Percentiles rank a stretch among this genome's conserved stretches.
These are phyloP conservation scores for Apodemia zela DNA, from an alignment of 2,888 invertebrate species.

Conservation along the genomic window DNA sequence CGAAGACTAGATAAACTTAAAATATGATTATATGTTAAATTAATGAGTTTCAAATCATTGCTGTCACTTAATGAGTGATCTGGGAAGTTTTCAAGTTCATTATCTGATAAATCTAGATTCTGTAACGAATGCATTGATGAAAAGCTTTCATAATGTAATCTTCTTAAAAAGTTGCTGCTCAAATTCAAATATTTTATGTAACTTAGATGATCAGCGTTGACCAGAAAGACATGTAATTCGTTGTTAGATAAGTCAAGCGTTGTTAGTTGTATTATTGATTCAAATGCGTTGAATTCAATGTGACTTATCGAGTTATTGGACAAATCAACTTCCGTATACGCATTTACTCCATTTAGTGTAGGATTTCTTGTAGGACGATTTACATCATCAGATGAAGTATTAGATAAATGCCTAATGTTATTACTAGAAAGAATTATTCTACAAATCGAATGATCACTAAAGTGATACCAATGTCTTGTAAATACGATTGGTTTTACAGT, in stretches of 20 bases:
- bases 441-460: constrained; percentile 48
- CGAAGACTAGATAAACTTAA: constrained; percentile 44
- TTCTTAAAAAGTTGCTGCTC: constrained; percentile 51
- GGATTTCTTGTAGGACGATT: constrained; percentile 41
- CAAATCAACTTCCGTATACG: constrained; percentile 57
- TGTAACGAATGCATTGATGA: constrained; percentile 54
- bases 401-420: constrained; percentile 48
- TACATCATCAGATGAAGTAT: constrained; percentile 45
- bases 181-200: constrained; percentile 56
- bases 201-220: constrained; percentile 50
- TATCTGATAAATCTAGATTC: constrained; percentile 64
- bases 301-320: constrained; percentile 55
- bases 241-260: constrained; percentile 59
- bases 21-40: constrained; percentile 57
- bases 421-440: constrained; percentile 62
- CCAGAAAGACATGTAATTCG: constrained; percentile 47
- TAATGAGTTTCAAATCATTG: constrained; percentile 51
- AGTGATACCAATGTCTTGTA: constrained; percentile 60
- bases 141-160: constrained; percentile 53
- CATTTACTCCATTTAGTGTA: constrained; percentile 37
- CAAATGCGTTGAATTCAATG: constrained; percentile 60
- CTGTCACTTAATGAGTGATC: constrained; percentile 49
- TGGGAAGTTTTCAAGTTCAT: constrained; percentile 51
- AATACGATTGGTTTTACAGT: constrained; percentile 51
- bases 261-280: constrained; percentile 47